Evolutionary conservation across 1,140 invertebrate genomes (phyloP), one percentile per base, ranked within the genome.

Genomic region (Hyles euphorbiae): DNA sequence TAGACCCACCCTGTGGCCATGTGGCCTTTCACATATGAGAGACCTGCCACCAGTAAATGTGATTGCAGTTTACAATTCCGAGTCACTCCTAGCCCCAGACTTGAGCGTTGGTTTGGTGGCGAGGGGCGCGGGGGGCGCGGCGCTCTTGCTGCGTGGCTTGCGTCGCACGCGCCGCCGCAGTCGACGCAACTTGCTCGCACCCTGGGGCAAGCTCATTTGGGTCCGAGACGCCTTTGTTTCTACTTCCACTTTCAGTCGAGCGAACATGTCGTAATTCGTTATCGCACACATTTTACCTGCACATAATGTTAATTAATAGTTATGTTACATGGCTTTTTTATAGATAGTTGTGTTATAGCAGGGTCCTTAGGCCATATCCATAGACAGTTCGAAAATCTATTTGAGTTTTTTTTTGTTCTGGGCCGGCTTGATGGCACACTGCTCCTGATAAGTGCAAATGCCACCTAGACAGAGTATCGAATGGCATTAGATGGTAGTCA

Each of bases 241-340:
- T 32, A 83, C 79, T 61, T 87, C 85, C 34, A 89, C 65, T 54
- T 87, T 86, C 11, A 85, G 61, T 33, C 87, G 80, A 1, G 84
- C 83, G 53, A 89, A 85, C 79, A 86, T 87, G 63, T 90, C 88
- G 66, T 90, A 89, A 63, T 90, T 90, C 11, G 86, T 89, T 54
- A 90, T 87, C 4, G 53, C 67, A 61, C 88, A 90, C 75, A 87
- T 79, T 74, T 89, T 90, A 67, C 87, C 88, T 90, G 67, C 8
- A 12, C 80, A 74, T 33, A 48, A 65, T 36, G 54, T 22, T 22
- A 40, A 59, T 49, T 45, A 44, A 45, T 55, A 22, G 36, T 11
- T 33, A 53, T 34, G 36, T 5, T 34, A 2, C 22, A 22, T 22
- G 22, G 22, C 22, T 2, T 22, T 22, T 22, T 22, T 22, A 22